Percentiles rank a stretch among this genome's conserved stretches.
phyloP scores from a whole-genome alignment of 2,888 invertebrate species.

The Caenorhabditis imperialis region DNA sequence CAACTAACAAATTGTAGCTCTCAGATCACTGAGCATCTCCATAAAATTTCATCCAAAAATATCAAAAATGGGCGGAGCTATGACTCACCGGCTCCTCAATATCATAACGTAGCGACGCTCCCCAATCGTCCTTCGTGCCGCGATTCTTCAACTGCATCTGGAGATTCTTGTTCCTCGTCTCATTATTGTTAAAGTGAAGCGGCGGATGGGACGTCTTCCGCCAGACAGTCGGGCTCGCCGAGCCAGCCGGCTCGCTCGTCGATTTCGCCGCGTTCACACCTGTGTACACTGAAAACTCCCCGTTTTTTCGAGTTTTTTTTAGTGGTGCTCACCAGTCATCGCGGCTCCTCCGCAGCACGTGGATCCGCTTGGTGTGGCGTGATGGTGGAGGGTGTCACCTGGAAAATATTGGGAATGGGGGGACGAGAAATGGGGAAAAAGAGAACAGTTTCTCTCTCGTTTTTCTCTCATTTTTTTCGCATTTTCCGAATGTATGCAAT shows the following conservation, averaged over 20 bases:
- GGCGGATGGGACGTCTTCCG: slow-evolving; percentile 64
- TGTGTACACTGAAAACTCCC: slow-evolving; percentile 28
- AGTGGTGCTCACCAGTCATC: slow-evolving; percentile 41
- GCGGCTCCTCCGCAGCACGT: slow-evolving; percentile 31
- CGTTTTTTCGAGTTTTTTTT: not conserved
- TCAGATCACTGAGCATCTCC: too few relatives aligned
- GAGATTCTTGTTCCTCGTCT: slow-evolving; percentile 43
- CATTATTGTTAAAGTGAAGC: slow-evolving; percentile 50
- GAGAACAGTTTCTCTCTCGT: too few relatives aligned
- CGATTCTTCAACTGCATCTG: slow-evolving; percentile 54
- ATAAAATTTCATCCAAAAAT: too few relatives aligned
- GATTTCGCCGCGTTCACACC: slow-evolving; percentile 36
- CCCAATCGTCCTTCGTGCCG: slow-evolving; percentile 58
- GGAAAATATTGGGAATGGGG: slow-evolving; percentile 2
- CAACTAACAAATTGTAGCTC: too few relatives aligned
- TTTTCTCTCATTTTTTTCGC: too few relatives aligned
- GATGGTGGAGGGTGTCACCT: slow-evolving; percentile 39
- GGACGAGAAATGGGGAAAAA: not conserved
- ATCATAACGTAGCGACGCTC: slow-evolving; percentile 52
- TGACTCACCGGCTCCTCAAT: slow-evolving; percentile 43
- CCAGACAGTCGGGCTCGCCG: slow-evolving; percentile 57
- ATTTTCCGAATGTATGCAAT: too few relatives aligned
- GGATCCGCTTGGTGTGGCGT: slow-evolving; percentile 31
- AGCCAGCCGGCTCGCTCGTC: slow-evolving; percentile 24
- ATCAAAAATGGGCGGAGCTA: too few relatives aligned